A percentile compares a stretch with the other conserved stretches of the same genome.
These are phyloP conservation scores for Dryoscopus gambensis DNA, from an alignment of 2,113 vertebrate species.

Conservation along the genomic window DNA sequence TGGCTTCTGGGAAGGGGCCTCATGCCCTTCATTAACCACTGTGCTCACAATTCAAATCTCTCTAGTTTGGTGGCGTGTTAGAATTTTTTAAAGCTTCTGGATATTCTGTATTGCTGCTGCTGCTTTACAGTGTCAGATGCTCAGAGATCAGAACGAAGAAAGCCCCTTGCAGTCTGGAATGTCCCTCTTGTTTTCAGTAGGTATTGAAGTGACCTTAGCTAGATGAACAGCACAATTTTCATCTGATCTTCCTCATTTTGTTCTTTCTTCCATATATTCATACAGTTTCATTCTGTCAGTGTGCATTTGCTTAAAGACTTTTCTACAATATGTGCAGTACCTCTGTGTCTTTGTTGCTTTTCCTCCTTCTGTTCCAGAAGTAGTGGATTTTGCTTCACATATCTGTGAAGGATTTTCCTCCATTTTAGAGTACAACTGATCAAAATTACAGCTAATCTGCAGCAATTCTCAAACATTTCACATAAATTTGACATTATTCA, in stretches of 20 bases:
- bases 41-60: neutral
- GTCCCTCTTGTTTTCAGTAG: neutral
- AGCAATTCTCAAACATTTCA: neutral
- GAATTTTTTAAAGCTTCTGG: neutral
- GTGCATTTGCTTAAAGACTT: neutral
- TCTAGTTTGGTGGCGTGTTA: neutral
- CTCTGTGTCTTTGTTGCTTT: neutral
- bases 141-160: neutral
- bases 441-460: neutral
- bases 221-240: neutral
- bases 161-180: neutral
- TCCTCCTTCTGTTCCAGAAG: neutral
- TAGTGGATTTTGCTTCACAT: neutral
- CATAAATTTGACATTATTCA: neutral
- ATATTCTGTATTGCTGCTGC: neutral
- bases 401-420: neutral
- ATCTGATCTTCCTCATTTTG: neutral
- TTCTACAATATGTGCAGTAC: neutral
- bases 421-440: neutral
- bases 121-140: neutral
- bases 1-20: neutral
- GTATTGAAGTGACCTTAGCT: neutral
- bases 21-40: neutral
- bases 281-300: neutral
- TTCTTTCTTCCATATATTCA: neutral